These are phyloP conservation scores for Dascyllus trimaculatus DNA, from an alignment of 2,113 vertebrate genomes.

Conservation along the genomic window DNA sequence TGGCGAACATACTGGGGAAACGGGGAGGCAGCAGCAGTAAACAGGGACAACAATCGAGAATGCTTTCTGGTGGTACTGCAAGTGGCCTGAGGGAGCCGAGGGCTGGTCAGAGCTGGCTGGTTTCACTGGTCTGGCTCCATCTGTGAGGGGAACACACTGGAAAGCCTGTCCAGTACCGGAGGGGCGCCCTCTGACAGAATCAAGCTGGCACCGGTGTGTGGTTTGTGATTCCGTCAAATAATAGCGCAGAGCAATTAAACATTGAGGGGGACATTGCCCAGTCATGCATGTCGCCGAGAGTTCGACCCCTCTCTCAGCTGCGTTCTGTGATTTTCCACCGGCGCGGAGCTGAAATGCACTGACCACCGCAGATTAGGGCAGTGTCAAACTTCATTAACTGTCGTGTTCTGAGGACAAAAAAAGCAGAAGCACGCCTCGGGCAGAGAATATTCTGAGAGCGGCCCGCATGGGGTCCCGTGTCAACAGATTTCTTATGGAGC, in stretches of 20 bases:
- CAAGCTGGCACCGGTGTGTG: conserved; percentile 35
- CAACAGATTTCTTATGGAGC: neutral
- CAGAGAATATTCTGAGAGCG: conserved; percentile 14
- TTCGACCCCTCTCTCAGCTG: conserved; percentile 39
- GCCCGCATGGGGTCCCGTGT: neutral
- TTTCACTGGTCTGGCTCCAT: conserved; percentile 37
- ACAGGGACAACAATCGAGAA: neutral
- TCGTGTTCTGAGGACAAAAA: neutral
- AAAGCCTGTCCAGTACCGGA: conserved; percentile 34
- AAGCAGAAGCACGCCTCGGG: neutral
- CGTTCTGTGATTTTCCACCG: conserved; percentile 55
- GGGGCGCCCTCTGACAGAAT: conserved; percentile 17
- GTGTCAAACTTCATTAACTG: conserved; percentile 49
- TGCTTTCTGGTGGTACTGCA: conserved; percentile 1
- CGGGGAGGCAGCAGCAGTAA: neutral
- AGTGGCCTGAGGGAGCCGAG: neutral
- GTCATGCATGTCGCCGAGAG: conserved; percentile 66
- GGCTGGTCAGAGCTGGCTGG: neutral
- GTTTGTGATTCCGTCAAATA: conserved; percentile 58
- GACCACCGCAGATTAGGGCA: conserved; percentile 18
- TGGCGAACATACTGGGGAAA: neutral
- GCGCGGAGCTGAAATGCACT: conserved; percentile 42
- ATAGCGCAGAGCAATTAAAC: conserved; percentile 67
- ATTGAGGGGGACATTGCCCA: conserved; percentile 67
- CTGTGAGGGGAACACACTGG: conserved; percentile 33